phyloP scores from a whole-genome alignment of 92 coral and sea anemone species.

The Chrysogorgia sp. region DNA sequence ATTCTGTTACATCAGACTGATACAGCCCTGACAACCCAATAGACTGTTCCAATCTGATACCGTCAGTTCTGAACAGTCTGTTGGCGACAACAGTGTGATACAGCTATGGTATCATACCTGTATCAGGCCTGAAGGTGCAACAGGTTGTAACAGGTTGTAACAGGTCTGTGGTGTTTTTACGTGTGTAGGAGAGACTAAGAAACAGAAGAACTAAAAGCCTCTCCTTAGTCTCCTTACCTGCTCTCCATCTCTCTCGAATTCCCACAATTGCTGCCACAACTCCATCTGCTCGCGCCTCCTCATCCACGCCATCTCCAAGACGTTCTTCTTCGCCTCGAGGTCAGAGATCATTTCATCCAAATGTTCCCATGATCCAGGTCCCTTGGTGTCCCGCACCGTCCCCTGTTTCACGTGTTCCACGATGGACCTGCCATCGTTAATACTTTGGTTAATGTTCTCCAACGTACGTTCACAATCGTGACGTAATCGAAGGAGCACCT shows the following conservation, averaged over 20 bases:
- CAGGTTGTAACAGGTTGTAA: too few species aligned
- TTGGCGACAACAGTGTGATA: too few species aligned
- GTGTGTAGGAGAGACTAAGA: too few species aligned
- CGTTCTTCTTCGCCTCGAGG: slow-evolving; percentile 84
- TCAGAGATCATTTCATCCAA: slow-evolving; percentile 95
- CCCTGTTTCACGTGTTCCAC: slow-evolving; percentile 89
- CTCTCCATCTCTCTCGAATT: slow-evolving; percentile 95
- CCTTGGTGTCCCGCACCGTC: slow-evolving; percentile 79
- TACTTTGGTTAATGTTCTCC: slow-evolving; percentile 89
- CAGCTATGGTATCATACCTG: too few species aligned
- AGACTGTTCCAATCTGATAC: too few species aligned
- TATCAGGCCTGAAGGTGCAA: too few species aligned
- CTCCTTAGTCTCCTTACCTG: too few species aligned
- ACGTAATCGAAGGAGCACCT: slow-evolving; percentile 84
- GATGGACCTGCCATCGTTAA: slow-evolving; percentile 93
- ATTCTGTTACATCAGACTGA: too few species aligned
- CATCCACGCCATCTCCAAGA: slow-evolving; percentile 96
- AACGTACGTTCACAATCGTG: slow-evolving; percentile 95
- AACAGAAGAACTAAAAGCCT: too few species aligned
- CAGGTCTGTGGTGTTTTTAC: too few species aligned
- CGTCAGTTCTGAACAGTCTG: too few species aligned
- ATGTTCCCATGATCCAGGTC: slow-evolving; percentile 91
- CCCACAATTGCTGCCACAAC: slow-evolving; percentile 92
- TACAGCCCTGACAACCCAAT: too few species aligned
- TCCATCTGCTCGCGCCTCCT: slow-evolving; percentile 92